A percentile compares a stretch with the other conserved stretches of the same genome.
Evolutionary conservation across 2,113 vertebrate species (phyloP).

Genomic region (human (Homo sapiens)): DNA sequence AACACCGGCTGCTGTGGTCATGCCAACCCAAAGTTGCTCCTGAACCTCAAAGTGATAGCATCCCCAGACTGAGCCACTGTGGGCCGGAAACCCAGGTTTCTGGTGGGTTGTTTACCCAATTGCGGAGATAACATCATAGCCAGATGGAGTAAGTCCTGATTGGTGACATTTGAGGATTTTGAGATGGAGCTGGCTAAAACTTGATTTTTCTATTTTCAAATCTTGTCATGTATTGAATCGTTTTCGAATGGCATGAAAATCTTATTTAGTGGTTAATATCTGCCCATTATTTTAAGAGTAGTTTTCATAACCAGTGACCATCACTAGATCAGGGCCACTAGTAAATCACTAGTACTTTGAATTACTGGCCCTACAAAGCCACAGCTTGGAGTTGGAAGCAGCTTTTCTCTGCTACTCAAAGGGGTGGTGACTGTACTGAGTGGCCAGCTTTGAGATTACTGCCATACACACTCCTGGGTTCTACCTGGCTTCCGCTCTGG

Average conservation of each 20-base stretch:
- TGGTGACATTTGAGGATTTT: conserved; percentile 9
- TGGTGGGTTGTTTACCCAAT: neutral
- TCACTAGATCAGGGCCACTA: neutral
- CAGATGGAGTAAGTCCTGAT: neutral
- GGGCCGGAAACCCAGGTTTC: neutral
- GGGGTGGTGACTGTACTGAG: neutral
- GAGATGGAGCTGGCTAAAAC: neutral
- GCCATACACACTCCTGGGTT: neutral
- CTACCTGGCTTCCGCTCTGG: neutral
- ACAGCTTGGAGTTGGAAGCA: neutral
- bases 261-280: neutral
- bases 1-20: neutral
- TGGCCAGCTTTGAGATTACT: neutral
- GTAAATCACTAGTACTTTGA: neutral
- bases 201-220: conserved; percentile 45
- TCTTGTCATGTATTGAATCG: neutral
- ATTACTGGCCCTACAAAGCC: neutral
- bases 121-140: neutral
- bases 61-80: neutral
- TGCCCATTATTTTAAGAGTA: conserved; percentile 19
- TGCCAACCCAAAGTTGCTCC: neutral
- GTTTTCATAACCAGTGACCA: neutral
- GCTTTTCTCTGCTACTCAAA: neutral
- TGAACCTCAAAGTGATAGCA: neutral
- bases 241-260: neutral